These are phyloP conservation scores for Sinocyclocheilus anshuiensis DNA, from an alignment of 2,113 vertebrate species.

Conservation along the genomic window DNA sequence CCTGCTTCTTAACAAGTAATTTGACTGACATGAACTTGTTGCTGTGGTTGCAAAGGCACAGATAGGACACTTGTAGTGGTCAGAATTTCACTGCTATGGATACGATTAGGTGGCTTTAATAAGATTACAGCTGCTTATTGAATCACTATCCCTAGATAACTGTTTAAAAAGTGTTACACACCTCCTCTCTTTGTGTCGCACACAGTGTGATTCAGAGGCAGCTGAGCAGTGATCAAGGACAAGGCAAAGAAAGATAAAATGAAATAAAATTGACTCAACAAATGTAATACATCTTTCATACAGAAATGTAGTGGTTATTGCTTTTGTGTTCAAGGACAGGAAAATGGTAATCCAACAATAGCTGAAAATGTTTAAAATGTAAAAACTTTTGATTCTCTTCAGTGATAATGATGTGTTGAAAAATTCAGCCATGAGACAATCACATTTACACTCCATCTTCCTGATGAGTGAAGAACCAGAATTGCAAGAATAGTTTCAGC, in stretches of 20 bases:
- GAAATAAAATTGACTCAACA: conserved; percentile 17
- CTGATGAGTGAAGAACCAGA: neutral
- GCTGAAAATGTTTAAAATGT: neutral
- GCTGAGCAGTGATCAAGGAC: conserved; percentile 35
- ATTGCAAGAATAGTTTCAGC: neutral
- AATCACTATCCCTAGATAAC: conserved; percentile 28
- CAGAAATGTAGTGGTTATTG: conserved; percentile 26
- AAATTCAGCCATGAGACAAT: neutral
- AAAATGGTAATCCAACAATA: neutral
- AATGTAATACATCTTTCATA: conserved; percentile 33
- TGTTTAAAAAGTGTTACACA: conserved; percentile 28
- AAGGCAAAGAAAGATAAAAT: conserved; percentile 42
- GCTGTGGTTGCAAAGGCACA: neutral
- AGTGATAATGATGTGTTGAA: conserved; percentile 12
- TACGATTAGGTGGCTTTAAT: conserved; percentile 43
- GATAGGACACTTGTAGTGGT: neutral
- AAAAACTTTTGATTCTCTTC: neutral
- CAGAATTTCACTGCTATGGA: conserved; percentile 33
- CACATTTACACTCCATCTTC: conserved; percentile 17
- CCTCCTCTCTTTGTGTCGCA: neutral
- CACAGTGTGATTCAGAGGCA: neutral
- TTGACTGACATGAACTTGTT: conserved; percentile 29
- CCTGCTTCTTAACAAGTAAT: conserved; percentile 2
- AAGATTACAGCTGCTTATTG: conserved; percentile 29
- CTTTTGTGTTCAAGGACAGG: neutral